phyloP scores from a whole-genome alignment of 2,113 vertebrate genomes.

The Alexandromys fortis region DNA sequence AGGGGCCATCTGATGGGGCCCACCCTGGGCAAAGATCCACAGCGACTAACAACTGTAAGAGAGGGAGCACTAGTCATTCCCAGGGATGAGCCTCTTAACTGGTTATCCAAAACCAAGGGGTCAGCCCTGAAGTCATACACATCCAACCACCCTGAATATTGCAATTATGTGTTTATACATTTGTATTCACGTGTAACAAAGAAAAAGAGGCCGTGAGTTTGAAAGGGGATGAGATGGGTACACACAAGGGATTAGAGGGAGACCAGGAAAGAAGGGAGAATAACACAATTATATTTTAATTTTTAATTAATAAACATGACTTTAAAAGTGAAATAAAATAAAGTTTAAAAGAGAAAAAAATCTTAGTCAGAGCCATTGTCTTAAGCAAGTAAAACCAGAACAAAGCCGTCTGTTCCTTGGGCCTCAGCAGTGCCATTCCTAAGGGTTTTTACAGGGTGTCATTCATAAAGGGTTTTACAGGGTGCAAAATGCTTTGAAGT shows the following conservation, averaged over 20 bases:
- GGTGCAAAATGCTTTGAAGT: background rate
- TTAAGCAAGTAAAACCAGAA: conserved; percentile 57
- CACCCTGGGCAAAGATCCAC: too few species aligned
- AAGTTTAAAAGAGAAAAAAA: background rate
- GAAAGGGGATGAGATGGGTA: background rate
- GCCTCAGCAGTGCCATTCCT: background rate
- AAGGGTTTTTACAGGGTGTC: background rate
- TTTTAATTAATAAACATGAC: background rate
- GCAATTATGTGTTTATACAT: background rate
- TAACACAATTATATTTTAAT: background rate
- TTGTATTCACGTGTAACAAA: background rate
- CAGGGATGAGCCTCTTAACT: background rate
- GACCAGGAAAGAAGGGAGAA: background rate
- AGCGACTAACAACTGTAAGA: background rate
- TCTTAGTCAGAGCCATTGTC: conserved; percentile 26
- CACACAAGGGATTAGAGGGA: background rate
- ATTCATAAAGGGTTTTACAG: background rate
- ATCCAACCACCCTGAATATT: background rate
- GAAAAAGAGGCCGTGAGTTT: background rate
- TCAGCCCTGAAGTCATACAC: background rate
- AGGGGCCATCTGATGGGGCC: too few species aligned
- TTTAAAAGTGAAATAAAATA: background rate
- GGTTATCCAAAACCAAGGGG: background rate
- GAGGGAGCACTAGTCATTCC: background rate
- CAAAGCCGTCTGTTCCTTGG: conserved; percentile 33